Evolutionary conservation across 1,140 invertebrate species (phyloP).

Genomic region (Cotesia typhae): DNA sequence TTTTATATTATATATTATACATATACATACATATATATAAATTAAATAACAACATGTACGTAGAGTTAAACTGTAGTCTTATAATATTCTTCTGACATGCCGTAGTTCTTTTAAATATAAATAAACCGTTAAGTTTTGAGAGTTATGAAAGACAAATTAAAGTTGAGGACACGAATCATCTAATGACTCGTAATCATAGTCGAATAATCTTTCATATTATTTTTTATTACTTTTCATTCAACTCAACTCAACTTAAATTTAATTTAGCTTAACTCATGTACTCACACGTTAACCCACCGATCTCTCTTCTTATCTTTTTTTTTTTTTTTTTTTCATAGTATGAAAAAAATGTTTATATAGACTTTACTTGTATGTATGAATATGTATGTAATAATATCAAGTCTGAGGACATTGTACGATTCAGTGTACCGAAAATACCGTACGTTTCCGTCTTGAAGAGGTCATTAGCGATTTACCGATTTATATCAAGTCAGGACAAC

Average conservation of each 20-base stretch:
- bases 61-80: neutral
- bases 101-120: conserved; percentile 11
- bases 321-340: neutral
- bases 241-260: no score
- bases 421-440: conserved; percentile 9
- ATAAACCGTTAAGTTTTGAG: conserved; percentile 17
- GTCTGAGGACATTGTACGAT: conserved; percentile 26
- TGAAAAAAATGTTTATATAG: neutral
- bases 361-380: neutral
- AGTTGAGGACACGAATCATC: conserved; percentile 20
- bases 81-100: conserved; percentile 10
- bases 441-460: conserved; percentile 21
- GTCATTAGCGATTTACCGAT: conserved; percentile 12
- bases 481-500: neutral
- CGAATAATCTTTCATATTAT: conserved; percentile 11
- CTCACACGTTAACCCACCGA: no score
- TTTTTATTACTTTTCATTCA: no score
- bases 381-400: neutral
- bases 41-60: no score
- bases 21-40: no score
- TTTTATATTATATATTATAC: no score
- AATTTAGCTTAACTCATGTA: neutral
- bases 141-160: conserved; percentile 22
- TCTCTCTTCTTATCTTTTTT: conserved; percentile 1
- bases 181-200: conserved; percentile 24